phyloP scores from a whole-genome alignment of 2,888 invertebrate species.

The Leucophenga montana region DNA sequence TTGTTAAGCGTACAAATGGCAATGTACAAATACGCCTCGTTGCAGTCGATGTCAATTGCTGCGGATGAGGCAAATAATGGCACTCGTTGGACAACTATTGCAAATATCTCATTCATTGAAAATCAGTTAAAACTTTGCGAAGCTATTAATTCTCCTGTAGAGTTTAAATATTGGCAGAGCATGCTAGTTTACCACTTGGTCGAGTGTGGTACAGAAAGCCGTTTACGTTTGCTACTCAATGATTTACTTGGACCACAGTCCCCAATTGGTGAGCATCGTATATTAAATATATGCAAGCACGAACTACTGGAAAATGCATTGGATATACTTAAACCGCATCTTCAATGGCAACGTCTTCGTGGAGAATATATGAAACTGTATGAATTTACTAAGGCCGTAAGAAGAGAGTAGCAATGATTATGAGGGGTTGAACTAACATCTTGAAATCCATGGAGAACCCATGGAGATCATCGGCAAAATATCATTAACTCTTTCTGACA shows the following conservation, averaged over 20 bases:
- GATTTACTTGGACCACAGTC: conserved; percentile 74
- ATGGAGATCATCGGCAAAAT: no score
- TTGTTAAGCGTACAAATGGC: conserved; percentile 70
- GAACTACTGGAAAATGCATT: conserved; percentile 84
- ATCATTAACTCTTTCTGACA: no score
- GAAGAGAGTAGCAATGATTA: conserved; percentile 31
- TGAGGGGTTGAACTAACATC: no score
- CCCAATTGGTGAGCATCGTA: conserved; percentile 66
- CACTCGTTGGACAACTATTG: conserved; percentile 69
- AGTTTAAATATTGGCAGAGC: conserved; percentile 72
- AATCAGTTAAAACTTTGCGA: conserved; percentile 73
- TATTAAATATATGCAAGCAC: conserved; percentile 80
- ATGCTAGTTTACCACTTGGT: conserved; percentile 71
- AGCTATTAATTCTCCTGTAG: conserved; percentile 69
- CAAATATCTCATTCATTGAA: conserved; percentile 71
- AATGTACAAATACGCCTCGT: conserved; percentile 62
- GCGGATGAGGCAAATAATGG: conserved; percentile 59
- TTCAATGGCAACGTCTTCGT: conserved; percentile 91
- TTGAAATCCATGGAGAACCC: no score
- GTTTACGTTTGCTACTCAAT: conserved; percentile 69
- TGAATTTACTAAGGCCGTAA: conserved; percentile 35
- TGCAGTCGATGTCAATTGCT: conserved; percentile 50
- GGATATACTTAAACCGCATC: conserved; percentile 82
- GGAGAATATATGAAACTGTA: conserved; percentile 85
- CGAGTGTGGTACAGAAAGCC: conserved; percentile 67